Base-by-base conservation (phyloP, 2,888 invertebrate species). In the Mimumesa dahlbomi region DNA sequence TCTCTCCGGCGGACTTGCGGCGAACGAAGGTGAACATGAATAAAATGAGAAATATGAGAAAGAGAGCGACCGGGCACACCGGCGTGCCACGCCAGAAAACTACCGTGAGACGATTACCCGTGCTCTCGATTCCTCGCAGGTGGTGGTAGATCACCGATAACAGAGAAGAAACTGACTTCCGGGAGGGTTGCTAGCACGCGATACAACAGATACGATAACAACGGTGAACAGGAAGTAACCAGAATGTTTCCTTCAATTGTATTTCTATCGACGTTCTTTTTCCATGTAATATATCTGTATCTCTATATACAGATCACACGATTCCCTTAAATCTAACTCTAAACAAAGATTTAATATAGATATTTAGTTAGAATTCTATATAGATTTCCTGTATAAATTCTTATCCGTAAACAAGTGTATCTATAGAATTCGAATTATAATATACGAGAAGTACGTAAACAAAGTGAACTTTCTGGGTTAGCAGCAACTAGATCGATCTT, bases 81-180 rank as follows among this genome's bases (percentile, higher is more conserved):
- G 36, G 64, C n/a, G n/a, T 25, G 25, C 3, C 49, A 40, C 46
- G n/a, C 11, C n/a, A 45, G 64, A 64, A 75, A 66, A 75, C 70
- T 75, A 75, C 70, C 77, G 80, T 77, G 73, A 77, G 80, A 79
- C 79, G 69, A 75, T 75, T 70, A 75, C 68, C 46, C 25, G 59
- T 25, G 69, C 57, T 65, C 78, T 66, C 64, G 73, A 81, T 77
- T 62, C 58, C 66, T 68, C 62, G 63, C 80, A 80, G 80, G 81
- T 79, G 76, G 59, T 77, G 67, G 34, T 54, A 75, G 75, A 77
- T 79, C 38, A 18, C 11, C 59, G 81, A 80, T 77, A 79, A 73
- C 53, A 38, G 48, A 21, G 25, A 45, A 50, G 36, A 61, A 52
- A 63, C 65, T 59, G 53, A 72, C 59, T 71, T 71, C 71, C 62